Base-by-base conservation (phyloP, 2,113 vertebrate species). In the Canis aureus region DNA sequence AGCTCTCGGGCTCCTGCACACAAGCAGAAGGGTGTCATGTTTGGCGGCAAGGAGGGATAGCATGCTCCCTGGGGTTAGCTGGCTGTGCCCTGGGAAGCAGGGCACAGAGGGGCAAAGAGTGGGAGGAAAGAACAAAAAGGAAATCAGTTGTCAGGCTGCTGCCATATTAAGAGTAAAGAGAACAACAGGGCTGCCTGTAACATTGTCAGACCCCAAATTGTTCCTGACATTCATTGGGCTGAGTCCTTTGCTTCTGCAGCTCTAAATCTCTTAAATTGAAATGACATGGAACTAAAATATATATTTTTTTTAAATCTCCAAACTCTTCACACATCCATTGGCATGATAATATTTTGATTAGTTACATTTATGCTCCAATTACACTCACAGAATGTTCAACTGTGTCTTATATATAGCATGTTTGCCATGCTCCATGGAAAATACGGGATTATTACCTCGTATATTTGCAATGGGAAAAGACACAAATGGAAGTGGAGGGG, bases 301-400 rank as follows among this genome's bases (percentile, higher is more conserved):
- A 93, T 74, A 91, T 64, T 69, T 38, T 82, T 96, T 94, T 84
- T 27, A 95, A 90, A 97, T 90, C 57, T 95, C 76, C 96, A 74
- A 97, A 95, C 84, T 95, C 89, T 97, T 97, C 97, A 97, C 97
- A 98, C 97, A 97, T 97, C 97, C 79, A 69, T 6, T 98, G 95
- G 97, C 98, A 95, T 17, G 81, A 98, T 98, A 98, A 98, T 98
- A 97, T 96, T 95, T 85, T 97, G 96, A 98, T 97, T 97, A 98
- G 97, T 98, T 98, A 93, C 97, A 97, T 97, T 98, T 98, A 97
- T 92, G 98, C 97, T 91, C 98, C 98, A 98, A 97, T 97, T 97
- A 88, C 94, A 91, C 66, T 76, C 92, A 49, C 91, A 98, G 94
- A 97, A 90, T 94, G 97, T 97, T 98, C 98, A 90, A 97, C 94